These are phyloP conservation scores for Euclidia mi DNA, from an alignment of 2,888 invertebrate genomes.

Conservation along the genomic window DNA sequence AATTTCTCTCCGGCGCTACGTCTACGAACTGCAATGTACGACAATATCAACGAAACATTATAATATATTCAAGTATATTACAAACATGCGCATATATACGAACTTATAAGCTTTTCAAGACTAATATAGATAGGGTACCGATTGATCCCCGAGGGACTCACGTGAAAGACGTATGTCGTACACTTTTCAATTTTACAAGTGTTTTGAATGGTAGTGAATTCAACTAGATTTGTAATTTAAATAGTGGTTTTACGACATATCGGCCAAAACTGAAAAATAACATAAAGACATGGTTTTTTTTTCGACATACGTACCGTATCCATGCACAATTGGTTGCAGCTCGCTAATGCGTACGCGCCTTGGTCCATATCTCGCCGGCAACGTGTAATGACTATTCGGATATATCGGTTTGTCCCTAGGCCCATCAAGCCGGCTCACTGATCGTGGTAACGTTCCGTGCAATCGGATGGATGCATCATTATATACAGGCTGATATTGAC, in stretches of 20 bases:
- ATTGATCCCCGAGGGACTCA: too few relatives aligned
- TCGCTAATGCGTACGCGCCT: conserved; percentile 85
- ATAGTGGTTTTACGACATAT: too few relatives aligned
- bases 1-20: conserved; percentile 74
- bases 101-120: too few relatives aligned
- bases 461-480: conserved; percentile 66
- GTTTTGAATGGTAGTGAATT: too few relatives aligned
- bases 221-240: too few relatives aligned
- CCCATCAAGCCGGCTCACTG: conserved; percentile 58
- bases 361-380: conserved; percentile 74
- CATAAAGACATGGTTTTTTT: not conserved
- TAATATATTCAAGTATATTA: not conserved
- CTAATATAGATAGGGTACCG: too few relatives aligned
- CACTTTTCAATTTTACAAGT: too few relatives aligned
- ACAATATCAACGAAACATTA: conserved; percentile 43
- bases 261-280: too few relatives aligned
- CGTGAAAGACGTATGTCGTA: too few relatives aligned
- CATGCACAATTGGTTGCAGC: conserved; percentile 78
- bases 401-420: conserved; percentile 56
- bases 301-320: conserved; percentile 78
- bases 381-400: conserved; percentile 72
- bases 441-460: conserved; percentile 76
- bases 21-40: conserved; percentile 57
- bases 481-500: conserved; percentile 70
- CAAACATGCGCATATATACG: too few relatives aligned